These are phyloP conservation scores for Parochlus steinenii DNA, from an alignment of 2,888 invertebrate species.

Conservation along the genomic window DNA sequence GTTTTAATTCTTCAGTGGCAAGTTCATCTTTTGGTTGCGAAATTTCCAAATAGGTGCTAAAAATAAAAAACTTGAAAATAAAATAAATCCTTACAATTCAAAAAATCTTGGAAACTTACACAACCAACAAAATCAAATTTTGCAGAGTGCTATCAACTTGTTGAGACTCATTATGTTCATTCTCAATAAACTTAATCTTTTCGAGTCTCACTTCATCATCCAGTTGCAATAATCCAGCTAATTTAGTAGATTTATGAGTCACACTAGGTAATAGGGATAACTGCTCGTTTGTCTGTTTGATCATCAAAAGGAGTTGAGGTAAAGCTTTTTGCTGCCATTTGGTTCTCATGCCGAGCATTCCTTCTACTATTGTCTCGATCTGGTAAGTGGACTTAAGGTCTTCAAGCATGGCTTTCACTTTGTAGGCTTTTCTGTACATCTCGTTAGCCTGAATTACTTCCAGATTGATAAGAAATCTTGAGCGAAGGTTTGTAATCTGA, in stretches of 20 bases:
- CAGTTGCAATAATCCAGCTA: slow-evolving; percentile 51
- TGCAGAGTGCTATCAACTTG: slow-evolving; percentile 55
- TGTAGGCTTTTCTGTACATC: slow-evolving; percentile 53
- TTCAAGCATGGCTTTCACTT: slow-evolving; percentile 48
- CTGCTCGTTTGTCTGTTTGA: slow-evolving; percentile 33
- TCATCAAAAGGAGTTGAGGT: slow-evolving; percentile 65
- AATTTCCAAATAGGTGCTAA: slow-evolving; percentile 34
- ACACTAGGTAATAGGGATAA: slow-evolving; percentile 32
- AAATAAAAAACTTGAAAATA: too few species aligned
- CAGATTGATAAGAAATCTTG: slow-evolving; percentile 32
- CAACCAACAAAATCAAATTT: slow-evolving; percentile 57
- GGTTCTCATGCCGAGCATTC: slow-evolving; percentile 76
- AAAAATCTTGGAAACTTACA: too few species aligned
- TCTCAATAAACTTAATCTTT: slow-evolving; percentile 51
- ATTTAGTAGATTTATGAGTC: slow-evolving; percentile 32
- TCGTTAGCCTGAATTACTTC: slow-evolving; percentile 51
- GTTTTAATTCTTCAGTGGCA: slow-evolving; percentile 62
- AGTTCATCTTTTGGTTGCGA: slow-evolving; percentile 67
- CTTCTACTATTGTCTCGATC: slow-evolving; percentile 51
- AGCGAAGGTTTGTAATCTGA: slow-evolving; percentile 22
- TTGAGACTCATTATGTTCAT: slow-evolving; percentile 31
- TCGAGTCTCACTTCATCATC: slow-evolving; percentile 80
- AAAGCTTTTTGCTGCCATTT: slow-evolving; percentile 67
- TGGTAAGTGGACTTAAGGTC: slow-evolving; percentile 45
- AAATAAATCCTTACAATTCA: too few species aligned